Evolutionary conservation across 2,113 vertebrate species (phyloP), one percentile per base, ranked within the genome.

Genomic region (Scartelaos histophorus): DNA sequence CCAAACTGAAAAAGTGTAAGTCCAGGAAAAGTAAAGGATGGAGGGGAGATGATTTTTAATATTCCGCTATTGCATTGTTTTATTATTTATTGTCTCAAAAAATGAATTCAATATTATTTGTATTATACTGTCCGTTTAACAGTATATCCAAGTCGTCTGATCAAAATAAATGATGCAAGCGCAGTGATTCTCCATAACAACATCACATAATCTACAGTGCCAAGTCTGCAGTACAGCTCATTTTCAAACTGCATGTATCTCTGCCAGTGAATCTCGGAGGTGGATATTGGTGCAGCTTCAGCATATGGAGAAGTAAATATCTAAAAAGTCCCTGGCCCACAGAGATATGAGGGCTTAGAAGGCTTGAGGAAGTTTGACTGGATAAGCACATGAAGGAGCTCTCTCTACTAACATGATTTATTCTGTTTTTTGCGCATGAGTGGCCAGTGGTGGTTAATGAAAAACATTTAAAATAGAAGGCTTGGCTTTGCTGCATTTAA

Each of bases 281-380:
- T 19, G 62, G 68, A 67, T 82, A 58, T 78, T 75, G 38, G 10
- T 43, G 54, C 71, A 22, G 67, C 64, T 16, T 45, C 73, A 70
- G 25, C 66, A 74, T 70, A 71, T 51, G 49, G 70, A 56, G 79
- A 76, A 53, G 73, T 34, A 74, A 83, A 85, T 78, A 84, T 76
- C 46, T 65, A 47, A 71, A 16, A 60, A 60, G 57, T 34, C 62
- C 73, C 45, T 61, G 71, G 75, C 73, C 56, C 67, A 25, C 53
- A 65, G 75, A 79, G 77, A 80, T 74, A 79, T 61, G 35, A 43
- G 71, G 70, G 79, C 81, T 82, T 80, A 64, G 60, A 74, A 47
- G 62, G 74, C 64, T 67, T 65, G 75, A 81, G 80, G 70, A 84
- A 72, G 73, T 47, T 21, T 51, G 74, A 65, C 72, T 68, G 5